These are phyloP conservation scores for Gambusia affinis DNA, from an alignment of 2,113 vertebrate species.

Conservation along the genomic window DNA sequence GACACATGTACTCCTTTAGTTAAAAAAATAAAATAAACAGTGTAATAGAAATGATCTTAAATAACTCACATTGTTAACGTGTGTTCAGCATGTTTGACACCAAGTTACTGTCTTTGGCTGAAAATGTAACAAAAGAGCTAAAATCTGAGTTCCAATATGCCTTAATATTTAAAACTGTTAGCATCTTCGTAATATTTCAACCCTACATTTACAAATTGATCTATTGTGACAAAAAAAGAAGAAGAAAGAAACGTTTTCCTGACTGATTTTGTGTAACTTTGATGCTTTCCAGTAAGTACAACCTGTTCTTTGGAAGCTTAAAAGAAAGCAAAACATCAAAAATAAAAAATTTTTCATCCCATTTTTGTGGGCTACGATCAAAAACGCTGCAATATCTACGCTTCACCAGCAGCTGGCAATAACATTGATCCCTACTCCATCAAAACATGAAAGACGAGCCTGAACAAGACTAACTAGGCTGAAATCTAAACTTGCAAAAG, in stretches of 20 bases:
- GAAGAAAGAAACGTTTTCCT: not conserved
- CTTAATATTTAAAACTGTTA: too few relatives aligned
- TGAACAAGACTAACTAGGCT: not conserved
- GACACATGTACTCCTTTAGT: too few relatives aligned
- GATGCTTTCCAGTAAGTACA: not conserved
- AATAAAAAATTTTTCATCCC: not conserved
- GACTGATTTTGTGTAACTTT: not conserved
- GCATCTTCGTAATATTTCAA: too few relatives aligned
- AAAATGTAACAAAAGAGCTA: too few relatives aligned
- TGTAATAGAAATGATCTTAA: too few relatives aligned
- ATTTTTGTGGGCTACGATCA: not conserved
- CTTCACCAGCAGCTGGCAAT: not conserved
- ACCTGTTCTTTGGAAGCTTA: not conserved
- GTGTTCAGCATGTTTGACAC: too few relatives aligned
- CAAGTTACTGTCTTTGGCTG: too few relatives aligned
- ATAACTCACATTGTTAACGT: too few relatives aligned
- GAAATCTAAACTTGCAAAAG: not conserved
- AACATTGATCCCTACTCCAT: not conserved
- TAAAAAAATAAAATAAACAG: too few relatives aligned
- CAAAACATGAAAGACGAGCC: not conserved
- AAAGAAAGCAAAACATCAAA: not conserved
- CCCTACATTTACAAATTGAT: not conserved
- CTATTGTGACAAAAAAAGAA: not conserved
- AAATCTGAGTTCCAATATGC: too few relatives aligned
- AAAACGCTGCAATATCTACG: not conserved